These are phyloP conservation scores for Melanargia galathea DNA, from an alignment of 2,888 invertebrate genomes.

Conservation along the genomic window DNA sequence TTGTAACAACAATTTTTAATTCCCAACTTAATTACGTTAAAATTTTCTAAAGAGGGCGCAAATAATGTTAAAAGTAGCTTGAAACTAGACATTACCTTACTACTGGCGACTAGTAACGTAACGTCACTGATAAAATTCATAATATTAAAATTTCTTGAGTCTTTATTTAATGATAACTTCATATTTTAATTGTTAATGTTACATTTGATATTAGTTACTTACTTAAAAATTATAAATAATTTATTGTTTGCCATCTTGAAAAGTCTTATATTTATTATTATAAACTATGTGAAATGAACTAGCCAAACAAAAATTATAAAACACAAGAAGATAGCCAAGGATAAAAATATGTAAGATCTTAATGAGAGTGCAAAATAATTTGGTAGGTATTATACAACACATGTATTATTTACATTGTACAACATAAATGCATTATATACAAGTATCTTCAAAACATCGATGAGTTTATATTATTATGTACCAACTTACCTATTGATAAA, in stretches of 20 bases:
- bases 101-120: neutral
- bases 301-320: neutral
- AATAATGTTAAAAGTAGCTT: too few species aligned
- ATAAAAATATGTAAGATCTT: neutral
- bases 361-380: neutral
- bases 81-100: too few species aligned
- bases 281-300: neutral
- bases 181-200: neutral
- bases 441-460: neutral
- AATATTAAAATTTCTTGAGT: neutral
- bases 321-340: neutral
- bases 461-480: neutral
- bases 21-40: too few species aligned
- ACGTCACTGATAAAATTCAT: neutral
- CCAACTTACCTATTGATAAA: neutral
- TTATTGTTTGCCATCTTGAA: neutral
- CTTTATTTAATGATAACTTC: neutral
- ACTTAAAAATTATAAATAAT: neutral
- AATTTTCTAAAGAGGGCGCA: too few species aligned
- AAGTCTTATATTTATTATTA: neutral
- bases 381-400: neutral
- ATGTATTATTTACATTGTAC: slow-evolving; percentile 1
- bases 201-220: neutral
- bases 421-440: neutral
- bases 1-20: too few species aligned